Evolutionary conservation across 2,113 vertebrate species (phyloP), one percentile per base, ranked within the genome.

Genomic region (Patagioenas fasciata): DNA sequence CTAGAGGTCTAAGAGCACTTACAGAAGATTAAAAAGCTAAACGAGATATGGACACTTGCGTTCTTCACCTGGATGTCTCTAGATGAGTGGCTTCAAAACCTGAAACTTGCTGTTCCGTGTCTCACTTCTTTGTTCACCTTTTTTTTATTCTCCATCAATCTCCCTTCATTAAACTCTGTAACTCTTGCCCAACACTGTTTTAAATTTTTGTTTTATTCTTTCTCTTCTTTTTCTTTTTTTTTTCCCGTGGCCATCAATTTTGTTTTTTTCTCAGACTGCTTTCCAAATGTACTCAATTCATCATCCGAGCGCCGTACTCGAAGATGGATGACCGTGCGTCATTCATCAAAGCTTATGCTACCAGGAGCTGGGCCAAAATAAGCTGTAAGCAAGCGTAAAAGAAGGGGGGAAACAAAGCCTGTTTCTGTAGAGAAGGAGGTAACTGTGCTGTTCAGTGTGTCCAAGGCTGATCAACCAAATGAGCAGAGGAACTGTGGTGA

Each of bases 221-320:
- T 60, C 24, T 53, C 13, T 4, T 1, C 69, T 62, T 74, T 54
- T 72, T 29, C 19, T 2, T 34, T 32, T 28, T 2, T 34, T 32
- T 28, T 48, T 32, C 38, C 56, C n/a, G 8, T 85, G 73, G 44
- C 70, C 71, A 93, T 96, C 95, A 93, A 69, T 97, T 96, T 51
- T 81, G 69, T 31, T 86, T 87, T 85, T 62, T 24, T 69, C 75
- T 86, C 29, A 6, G 61, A 51, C 91, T 89, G 80, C 84, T 95
- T 94, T 70, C 88, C 84, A 89, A 88, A 91, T 80, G 84, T 86
- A 81, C 81, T 89, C 92, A 13, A 96, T 97, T 78, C 85, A 96
- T 97, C 97, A 97, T 86, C 1, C 1, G 54, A 73, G 71, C 11
- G 11, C 85, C 10, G 83, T 58, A 5, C 67, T 80, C 0, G 56